Evolutionary conservation across 2,888 invertebrate genomes (phyloP).

Genomic region (Magallana nippona): DNA sequence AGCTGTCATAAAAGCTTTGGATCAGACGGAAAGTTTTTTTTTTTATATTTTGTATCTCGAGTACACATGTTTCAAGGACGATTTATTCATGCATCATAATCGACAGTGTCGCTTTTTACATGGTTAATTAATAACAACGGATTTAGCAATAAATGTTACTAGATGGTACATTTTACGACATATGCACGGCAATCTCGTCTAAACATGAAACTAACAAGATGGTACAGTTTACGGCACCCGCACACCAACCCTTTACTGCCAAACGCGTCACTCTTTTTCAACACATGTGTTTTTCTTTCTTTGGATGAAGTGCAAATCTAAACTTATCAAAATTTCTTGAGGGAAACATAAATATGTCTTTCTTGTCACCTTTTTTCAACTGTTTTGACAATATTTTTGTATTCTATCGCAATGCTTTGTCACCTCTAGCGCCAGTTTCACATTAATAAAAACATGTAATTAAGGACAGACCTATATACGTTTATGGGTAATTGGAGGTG

Average conservation of each 20-base stretch:
- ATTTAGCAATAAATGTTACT: constrained; percentile 9
- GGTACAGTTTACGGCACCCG: constrained; percentile 1
- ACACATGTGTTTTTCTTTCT: neutral
- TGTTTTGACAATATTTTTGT: too few species aligned
- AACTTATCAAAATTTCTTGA: too few species aligned
- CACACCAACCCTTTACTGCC: neutral
- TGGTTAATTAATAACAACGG: constrained; percentile 1
- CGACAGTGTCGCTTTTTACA: neutral
- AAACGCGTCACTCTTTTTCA: neutral
- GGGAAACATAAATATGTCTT: neutral
- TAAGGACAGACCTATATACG: neutral
- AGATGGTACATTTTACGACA: neutral
- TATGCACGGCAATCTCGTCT: neutral
- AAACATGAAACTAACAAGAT: constrained; percentile 1
- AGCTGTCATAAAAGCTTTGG: neutral
- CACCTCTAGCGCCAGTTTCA: neutral
- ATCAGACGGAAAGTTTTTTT: neutral
- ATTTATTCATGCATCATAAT: neutral
- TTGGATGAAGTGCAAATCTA: neutral
- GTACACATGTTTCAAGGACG: constrained; percentile 1
- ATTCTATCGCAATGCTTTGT: neutral
- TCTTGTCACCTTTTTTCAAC: neutral
- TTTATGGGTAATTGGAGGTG: neutral
- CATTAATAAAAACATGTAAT: neutral
- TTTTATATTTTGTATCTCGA: neutral